phyloP scores from a whole-genome alignment of 1,140 invertebrate species.

The Mactra quadrangularis region DNA sequence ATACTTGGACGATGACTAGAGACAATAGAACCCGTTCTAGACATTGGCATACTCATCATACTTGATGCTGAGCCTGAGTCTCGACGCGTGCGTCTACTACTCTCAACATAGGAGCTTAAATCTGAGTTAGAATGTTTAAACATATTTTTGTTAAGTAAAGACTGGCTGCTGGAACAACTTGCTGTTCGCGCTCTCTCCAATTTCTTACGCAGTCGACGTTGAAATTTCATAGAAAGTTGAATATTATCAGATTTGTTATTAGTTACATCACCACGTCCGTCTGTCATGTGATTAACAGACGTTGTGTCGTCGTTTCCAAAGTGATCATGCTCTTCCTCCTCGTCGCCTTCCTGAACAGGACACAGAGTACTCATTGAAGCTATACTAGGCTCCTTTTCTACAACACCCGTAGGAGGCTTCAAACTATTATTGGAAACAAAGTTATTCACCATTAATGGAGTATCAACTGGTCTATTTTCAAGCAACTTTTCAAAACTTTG shows the following conservation, averaged over 20 bases:
- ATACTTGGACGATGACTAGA: constrained; percentile 50
- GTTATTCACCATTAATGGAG: constrained; percentile 54
- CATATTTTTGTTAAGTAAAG: neutral
- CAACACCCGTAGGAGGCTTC: neutral
- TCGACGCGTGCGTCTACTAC: constrained; percentile 8
- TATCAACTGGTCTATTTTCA: constrained; percentile 44
- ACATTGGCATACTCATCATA: constrained; percentile 45
- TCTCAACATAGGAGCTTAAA: constrained; percentile 24
- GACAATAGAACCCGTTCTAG: constrained; percentile 34
- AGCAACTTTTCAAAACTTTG: constrained; percentile 53
- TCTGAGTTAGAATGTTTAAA: constrained; percentile 46
- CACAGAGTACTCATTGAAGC: constrained; percentile 46
- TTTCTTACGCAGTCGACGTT: constrained; percentile 7
- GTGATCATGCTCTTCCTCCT: constrained; percentile 47
- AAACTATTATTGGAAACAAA: constrained; percentile 8
- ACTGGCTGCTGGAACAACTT: neutral
- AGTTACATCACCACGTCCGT: neutral
- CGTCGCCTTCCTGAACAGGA: constrained; percentile 46
- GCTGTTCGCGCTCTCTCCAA: constrained; percentile 16
- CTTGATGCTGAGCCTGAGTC: constrained; percentile 46
- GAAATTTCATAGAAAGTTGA: constrained; percentile 16
- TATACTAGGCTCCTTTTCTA: constrained; percentile 28
- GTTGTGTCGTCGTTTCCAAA: too few species aligned
- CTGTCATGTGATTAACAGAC: too few species aligned
- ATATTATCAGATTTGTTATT: neutral